Evolutionary conservation across 2,888 invertebrate genomes (phyloP).

Genomic region (Agriopis aurantiaria): DNA sequence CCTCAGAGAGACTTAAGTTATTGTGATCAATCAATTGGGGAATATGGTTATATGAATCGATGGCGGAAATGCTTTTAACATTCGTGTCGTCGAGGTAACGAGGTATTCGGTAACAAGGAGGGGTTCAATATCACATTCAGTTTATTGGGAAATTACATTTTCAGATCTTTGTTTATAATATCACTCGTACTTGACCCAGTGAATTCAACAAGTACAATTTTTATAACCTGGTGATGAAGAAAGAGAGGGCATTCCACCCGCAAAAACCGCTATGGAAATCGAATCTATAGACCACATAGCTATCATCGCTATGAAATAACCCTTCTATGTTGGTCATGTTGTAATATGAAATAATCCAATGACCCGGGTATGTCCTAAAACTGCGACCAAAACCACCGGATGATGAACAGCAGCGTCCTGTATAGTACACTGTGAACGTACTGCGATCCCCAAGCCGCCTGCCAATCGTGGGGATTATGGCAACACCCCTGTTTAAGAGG

Average conservation of each 20-base stretch:
- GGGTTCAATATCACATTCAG: neutral
- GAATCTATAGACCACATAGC: no score
- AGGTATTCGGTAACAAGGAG: constrained; percentile 8
- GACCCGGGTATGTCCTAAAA: no score
- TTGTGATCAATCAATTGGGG: constrained; percentile 40
- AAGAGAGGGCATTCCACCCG: neutral
- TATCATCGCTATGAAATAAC: no score
- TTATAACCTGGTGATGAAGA: neutral
- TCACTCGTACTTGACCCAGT: neutral
- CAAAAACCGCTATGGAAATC: neutral
- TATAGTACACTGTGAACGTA: no score
- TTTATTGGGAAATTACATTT: neutral
- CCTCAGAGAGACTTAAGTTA: constrained; percentile 44
- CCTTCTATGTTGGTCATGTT: no score
- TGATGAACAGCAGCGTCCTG: no score
- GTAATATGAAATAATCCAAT: no score
- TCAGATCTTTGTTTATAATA: neutral
- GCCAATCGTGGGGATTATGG: no score
- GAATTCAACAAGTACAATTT: neutral
- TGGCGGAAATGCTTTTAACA: constrained; percentile 30
- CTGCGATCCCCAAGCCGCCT: no score
- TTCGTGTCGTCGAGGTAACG: constrained; percentile 24
- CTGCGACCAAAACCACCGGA: no score
- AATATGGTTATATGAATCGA: constrained; percentile 37
- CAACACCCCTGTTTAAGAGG: no score